Conservation (phyloP, 2,888 invertebrate genomes). For the Reticulitermes lucifugus region DNA sequence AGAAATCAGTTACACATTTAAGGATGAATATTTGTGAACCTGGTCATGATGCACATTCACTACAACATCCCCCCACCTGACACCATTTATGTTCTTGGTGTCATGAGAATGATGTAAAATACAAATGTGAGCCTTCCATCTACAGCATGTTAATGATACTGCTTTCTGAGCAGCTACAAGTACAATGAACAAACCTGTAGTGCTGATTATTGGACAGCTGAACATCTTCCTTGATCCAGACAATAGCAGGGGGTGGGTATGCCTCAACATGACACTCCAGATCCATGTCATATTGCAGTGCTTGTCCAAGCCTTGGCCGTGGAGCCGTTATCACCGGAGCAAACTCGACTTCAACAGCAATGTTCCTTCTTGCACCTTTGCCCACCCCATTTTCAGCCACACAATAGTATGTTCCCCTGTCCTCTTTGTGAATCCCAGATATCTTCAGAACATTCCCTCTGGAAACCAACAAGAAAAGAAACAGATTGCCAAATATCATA, state of each 20-base stretch:
- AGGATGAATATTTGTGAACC: no score
- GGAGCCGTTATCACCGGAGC: conserved; percentile 89
- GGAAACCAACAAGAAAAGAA: conserved; percentile 55
- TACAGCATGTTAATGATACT: no score
- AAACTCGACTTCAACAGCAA: conserved; percentile 92
- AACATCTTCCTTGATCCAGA: conserved; percentile 87
- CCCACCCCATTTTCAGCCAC: conserved; percentile 93
- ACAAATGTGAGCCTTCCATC: no score
- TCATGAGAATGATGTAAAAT: no score
- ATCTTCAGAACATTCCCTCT: conserved; percentile 87
- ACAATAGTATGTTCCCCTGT: conserved; percentile 93
- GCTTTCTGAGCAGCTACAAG: not conserved
- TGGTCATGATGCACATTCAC: no score
- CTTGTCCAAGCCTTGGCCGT: conserved; percentile 85
- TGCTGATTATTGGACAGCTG: conserved; percentile 91
- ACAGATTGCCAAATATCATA: not conserved
- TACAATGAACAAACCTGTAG: conserved; percentile 68
- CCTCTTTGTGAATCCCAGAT: conserved; percentile 83
- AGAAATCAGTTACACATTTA: no score
- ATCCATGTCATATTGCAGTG: conserved; percentile 94
- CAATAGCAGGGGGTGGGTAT: conserved; percentile 92
- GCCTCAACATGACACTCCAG: conserved; percentile 95
- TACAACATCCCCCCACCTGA: no score
- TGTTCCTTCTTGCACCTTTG: conserved; percentile 76
- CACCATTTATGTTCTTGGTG: no score